Conservation (phyloP, 2,797 vertebrate genomes). For the Staurois parvus region DNA sequence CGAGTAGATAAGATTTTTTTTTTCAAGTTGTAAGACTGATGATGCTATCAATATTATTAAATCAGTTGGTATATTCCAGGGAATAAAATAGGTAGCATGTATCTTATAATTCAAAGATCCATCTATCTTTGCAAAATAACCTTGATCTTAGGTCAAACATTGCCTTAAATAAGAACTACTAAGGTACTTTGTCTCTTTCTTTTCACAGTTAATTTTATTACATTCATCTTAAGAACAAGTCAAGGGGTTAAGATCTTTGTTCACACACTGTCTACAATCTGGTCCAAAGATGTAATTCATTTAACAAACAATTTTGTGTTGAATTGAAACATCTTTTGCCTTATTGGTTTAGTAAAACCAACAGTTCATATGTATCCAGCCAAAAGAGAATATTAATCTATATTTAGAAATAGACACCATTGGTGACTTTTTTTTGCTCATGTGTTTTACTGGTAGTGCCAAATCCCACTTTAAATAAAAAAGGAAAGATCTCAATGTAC, state of each 20-base stretch:
- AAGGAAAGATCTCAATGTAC: no score
- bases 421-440: no score
- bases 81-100: slow-evolving; percentile 46
- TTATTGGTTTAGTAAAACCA: no score
- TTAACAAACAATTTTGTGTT: not conserved
- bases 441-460: no score
- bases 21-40: slow-evolving; percentile 44
- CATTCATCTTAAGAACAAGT: not conserved
- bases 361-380: no score
- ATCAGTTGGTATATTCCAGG: slow-evolving; percentile 39
- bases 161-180: slow-evolving; percentile 23
- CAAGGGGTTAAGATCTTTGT: not conserved
- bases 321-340: no score
- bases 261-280: slow-evolving; percentile 8
- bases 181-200: slow-evolving; percentile 3
- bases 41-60: slow-evolving; percentile 39
- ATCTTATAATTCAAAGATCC: slow-evolving; percentile 41
- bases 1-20: slow-evolving; percentile 25
- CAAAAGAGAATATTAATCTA: no score
- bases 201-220: slow-evolving; percentile 3
- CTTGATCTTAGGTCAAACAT: slow-evolving; percentile 43
- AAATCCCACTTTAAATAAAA: no score
- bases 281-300: not conserved
- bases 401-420: no score
- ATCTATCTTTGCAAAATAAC: slow-evolving; percentile 52